A percentile compares a stretch with the other conserved stretches of the same genome.
Evolutionary conservation across 2,797 vertebrate genomes (phyloP).

Genomic region (Poecilia velifera): DNA sequence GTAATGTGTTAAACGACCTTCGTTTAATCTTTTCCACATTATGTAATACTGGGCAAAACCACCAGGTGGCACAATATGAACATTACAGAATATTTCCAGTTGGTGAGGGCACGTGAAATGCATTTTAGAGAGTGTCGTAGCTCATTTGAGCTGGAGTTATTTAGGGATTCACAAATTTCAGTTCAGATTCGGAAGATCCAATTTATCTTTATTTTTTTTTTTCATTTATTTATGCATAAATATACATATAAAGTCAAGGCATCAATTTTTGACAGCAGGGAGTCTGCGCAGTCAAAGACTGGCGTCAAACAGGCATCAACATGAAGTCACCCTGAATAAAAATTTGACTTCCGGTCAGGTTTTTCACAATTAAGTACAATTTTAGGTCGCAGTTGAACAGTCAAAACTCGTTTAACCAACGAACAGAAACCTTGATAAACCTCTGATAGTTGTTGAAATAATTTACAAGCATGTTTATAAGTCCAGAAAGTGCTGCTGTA

Average conservation of each 20-base stretch:
- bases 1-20: constrained; percentile 28
- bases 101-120: neutral
- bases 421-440: neutral
- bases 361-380: constrained; percentile 49
- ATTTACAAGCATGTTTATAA: neutral
- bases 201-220: neutral
- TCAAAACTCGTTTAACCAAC: neutral
- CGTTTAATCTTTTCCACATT: constrained; percentile 1
- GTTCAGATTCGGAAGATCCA: neutral
- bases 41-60: constrained; percentile 31
- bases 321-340: constrained; percentile 10
- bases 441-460: neutral
- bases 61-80: constrained; percentile 51
- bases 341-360: neutral
- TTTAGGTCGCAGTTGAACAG: neutral
- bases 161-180: neutral
- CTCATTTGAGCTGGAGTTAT: neutral
- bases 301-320: constrained; percentile 26
- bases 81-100: constrained; percentile 6
- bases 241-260: constrained; percentile 8
- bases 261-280: constrained; percentile 29
- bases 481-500: neutral
- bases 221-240: neutral
- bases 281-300: constrained; percentile 52
- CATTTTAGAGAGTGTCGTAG: neutral